These are phyloP conservation scores for Malurus alboscapulatus DNA, from an alignment of 2,113 vertebrate genomes.

Conservation along the genomic window DNA sequence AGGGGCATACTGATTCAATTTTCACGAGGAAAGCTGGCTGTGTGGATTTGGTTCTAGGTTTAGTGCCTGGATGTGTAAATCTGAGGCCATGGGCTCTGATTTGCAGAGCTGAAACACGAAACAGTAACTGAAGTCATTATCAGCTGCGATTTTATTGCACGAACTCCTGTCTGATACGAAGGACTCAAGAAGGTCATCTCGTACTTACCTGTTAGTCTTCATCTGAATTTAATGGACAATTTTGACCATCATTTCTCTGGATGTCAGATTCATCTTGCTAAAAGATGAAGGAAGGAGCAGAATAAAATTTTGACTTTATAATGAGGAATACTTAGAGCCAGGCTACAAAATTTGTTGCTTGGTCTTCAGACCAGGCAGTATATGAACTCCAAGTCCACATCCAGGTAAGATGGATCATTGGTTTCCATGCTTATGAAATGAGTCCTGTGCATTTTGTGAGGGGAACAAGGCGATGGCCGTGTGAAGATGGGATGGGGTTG, in stretches of 20 bases:
- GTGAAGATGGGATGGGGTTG: background rate
- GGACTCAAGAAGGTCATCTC: background rate
- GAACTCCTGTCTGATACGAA: background rate
- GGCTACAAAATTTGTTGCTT: background rate
- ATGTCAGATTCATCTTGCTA: background rate
- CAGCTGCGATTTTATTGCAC: background rate
- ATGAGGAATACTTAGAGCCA: background rate
- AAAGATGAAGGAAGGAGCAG: background rate
- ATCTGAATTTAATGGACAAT: background rate
- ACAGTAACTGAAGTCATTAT: background rate
- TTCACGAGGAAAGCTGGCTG: background rate
- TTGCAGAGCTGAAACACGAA: background rate
- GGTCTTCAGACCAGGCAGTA: background rate
- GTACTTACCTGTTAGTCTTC: background rate
- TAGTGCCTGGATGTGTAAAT: background rate
- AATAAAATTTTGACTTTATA: background rate
- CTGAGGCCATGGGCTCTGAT: background rate
- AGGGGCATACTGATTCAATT: background rate
- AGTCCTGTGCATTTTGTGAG: background rate
- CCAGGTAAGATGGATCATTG: background rate
- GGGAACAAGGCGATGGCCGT: rapidly evolving
- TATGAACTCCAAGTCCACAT: background rate
- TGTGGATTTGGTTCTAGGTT: background rate
- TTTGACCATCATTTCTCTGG: background rate
- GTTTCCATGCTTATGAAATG: background rate